A percentile compares a stretch with the other conserved stretches of the same genome.
These are phyloP conservation scores for Neelides sp. DNA, from an alignment of 1,140 invertebrate species.

Conservation along the genomic window DNA sequence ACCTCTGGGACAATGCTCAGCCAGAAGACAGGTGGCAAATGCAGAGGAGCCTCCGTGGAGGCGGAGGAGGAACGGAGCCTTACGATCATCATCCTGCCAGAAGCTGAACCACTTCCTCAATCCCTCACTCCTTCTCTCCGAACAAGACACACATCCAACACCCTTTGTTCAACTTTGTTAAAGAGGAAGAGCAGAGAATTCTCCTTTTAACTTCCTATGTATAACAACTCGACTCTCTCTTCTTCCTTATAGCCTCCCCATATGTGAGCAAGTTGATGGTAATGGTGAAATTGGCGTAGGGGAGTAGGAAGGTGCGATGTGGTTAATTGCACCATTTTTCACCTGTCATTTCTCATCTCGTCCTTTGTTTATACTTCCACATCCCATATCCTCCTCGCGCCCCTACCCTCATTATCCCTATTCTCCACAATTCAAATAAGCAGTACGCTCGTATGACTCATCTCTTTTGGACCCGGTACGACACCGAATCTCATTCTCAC, in stretches of 20 bases:
- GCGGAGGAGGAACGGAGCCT: too few species aligned
- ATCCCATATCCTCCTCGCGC: too few species aligned
- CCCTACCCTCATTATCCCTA: slow-evolving; percentile 12
- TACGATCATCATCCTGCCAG: too few species aligned
- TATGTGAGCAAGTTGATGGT: background rate
- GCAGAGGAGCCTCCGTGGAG: too few species aligned
- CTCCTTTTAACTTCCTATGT: slow-evolving; percentile 1
- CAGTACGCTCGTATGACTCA: too few species aligned
- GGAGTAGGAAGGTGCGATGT: slow-evolving; percentile 14
- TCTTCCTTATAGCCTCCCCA: background rate
- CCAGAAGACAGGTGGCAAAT: too few species aligned
- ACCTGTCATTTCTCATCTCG: slow-evolving; percentile 25
- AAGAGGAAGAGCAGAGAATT: slow-evolving; percentile 4
- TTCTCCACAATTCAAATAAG: too few species aligned
- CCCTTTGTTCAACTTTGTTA: background rate
- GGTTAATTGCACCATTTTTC: slow-evolving; percentile 27
- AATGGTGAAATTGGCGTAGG: background rate
- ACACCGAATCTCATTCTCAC: too few species aligned
- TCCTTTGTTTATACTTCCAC: too few species aligned
- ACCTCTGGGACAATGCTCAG: too few species aligned
- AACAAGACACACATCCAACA: background rate
- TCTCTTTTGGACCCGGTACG: too few species aligned
- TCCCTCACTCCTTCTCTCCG: background rate
- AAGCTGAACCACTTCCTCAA: too few species aligned
- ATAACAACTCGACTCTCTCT: background rate